These are phyloP conservation scores for Cantharis nigra DNA, from an alignment of 2,888 invertebrate species.

Conservation along the genomic window DNA sequence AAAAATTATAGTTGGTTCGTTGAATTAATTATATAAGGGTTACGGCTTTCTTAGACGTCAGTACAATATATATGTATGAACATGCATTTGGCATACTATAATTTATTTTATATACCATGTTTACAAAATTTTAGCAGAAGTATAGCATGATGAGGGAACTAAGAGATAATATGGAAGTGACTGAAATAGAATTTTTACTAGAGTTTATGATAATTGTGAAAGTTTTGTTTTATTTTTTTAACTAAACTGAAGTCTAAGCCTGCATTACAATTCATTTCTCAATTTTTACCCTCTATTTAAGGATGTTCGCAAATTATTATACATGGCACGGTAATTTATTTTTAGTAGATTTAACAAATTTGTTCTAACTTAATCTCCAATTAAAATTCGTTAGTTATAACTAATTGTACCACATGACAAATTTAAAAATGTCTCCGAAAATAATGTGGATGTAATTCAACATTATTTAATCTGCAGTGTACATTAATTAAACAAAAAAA, in stretches of 20 bases:
- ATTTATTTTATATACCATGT: neutral
- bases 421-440: neutral
- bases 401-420: neutral
- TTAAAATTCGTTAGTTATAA: neutral
- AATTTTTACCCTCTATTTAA: neutral
- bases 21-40: neutral
- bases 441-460: neutral
- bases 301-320: neutral
- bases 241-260: neutral
- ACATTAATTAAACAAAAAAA: neutral
- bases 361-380: neutral
- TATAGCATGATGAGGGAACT: neutral
- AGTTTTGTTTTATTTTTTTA: neutral
- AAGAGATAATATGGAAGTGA: neutral
- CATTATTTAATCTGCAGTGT: neutral
- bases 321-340: neutral
- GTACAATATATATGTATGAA: neutral
- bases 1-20: neutral
- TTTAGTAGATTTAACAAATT: neutral
- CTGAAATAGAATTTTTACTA: neutral
- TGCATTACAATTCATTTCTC: neutral
- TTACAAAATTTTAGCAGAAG: neutral
- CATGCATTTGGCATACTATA: neutral
- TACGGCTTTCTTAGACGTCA: neutral
- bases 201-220: neutral